Evolutionary conservation across 2,888 invertebrate genomes (phyloP), one percentile per base, ranked within the genome.

Genomic region (Tenthredo amoena): DNA sequence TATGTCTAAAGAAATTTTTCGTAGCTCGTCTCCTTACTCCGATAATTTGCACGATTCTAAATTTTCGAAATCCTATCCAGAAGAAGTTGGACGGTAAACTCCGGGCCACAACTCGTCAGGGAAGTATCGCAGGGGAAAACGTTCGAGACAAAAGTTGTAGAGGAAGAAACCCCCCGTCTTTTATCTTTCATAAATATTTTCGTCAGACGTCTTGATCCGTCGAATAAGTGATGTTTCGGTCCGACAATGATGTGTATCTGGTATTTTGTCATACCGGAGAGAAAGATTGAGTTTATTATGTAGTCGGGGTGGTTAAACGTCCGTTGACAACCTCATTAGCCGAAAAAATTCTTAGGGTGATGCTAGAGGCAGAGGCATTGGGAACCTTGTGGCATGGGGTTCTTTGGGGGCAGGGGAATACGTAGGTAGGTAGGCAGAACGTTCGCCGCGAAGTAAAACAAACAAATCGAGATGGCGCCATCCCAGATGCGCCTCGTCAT

Each of bases 381-480:
- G 31, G 12, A 65, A 65, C 0, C 65, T 31, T 31, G 26, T 34
- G 31, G 68, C 68, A 68, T 68, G 34, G 68, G 68, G 34, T 34
- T 68, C 21, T 43, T 74, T 21, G 12, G 43, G 72, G 43, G 43
- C 26, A 26, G 58, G 50, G 77, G 55, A 18, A 68, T 47, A 62
- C 50, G 79, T 55, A 74, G 43, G 37, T 87, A 84, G 71, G 65
- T 71, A 21, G 87, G 77, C 50, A 34, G 21, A 79, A 85, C 85
- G 86, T 58, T 85, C 79, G 15, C 62, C 81, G 47, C 68, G 86
- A 92, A 91, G 89, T 91, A 92, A 93, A 91, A 92, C 91, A 93
- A 93, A 93, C 92, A 93, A 92, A 92, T 92, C 91, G 90, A 88
- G 88, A 87, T 91, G 93, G 93, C 93, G 93, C 93, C 93, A 92